Evolutionary conservation across 1,140 invertebrate species (phyloP).

Genomic region (Microplitis demolitor): DNA sequence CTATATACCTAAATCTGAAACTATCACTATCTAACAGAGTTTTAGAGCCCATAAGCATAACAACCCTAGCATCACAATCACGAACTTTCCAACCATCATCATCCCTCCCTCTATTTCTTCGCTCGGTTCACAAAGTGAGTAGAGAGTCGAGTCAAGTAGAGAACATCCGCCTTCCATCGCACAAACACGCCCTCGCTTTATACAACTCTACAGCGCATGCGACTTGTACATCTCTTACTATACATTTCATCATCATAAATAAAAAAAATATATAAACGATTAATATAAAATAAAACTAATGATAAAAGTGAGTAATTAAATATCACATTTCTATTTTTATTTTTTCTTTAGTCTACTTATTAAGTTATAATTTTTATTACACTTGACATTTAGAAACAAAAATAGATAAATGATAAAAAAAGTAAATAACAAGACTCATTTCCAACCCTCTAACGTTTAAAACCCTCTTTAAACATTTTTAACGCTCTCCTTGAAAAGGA

Average conservation of each 20-base stretch:
- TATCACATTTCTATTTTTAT: no score
- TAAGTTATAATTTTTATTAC: no score
- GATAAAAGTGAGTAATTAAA: background rate
- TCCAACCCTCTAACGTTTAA: no score
- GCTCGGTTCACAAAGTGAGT: background rate
- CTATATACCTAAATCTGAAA: background rate
- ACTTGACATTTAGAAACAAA: no score
- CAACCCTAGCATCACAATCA: constrained; percentile 10
- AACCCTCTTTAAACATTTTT: background rate
- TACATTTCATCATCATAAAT: background rate
- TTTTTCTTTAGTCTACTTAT: no score
- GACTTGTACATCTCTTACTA: background rate
- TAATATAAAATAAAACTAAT: background rate
- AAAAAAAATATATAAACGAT: background rate
- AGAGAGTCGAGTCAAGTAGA: no score
- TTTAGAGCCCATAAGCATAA: constrained; percentile 3
- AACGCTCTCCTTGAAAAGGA: no score
- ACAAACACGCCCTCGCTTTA: background rate
- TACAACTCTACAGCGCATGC: background rate
- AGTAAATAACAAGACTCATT: no score
- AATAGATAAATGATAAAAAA: no score
- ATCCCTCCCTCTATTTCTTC: background rate
- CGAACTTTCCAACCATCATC: background rate
- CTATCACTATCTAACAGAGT: background rate
- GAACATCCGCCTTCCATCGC: background rate